Conservation (phyloP, 2,888 invertebrate genomes). For the Yponomeuta cagnagella region DNA sequence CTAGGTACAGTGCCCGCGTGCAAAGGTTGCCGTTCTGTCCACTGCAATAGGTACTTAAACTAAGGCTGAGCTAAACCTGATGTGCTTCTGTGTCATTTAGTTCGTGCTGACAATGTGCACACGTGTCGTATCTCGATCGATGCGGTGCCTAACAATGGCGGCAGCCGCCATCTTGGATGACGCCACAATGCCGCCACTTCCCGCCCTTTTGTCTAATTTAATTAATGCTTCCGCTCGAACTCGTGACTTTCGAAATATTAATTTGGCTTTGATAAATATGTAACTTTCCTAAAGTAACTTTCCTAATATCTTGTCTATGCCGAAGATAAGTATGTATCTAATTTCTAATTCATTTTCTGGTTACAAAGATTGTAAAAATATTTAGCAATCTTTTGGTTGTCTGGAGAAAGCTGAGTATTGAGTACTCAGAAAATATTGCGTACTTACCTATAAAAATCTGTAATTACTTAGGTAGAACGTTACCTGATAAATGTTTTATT, state of each 20-base stretch:
- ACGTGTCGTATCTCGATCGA: conserved; percentile 23
- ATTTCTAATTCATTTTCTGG: too few relatives aligned
- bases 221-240: conserved; percentile 25
- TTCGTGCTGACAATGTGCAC: neutral
- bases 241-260: neutral
- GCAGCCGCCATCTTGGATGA: conserved; percentile 14
- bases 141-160: conserved; percentile 19
- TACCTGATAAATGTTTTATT: too few relatives aligned
- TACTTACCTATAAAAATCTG: too few relatives aligned
- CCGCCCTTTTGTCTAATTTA: conserved; percentile 26
- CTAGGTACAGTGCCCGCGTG: too few relatives aligned
- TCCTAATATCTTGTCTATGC: too few relatives aligned
- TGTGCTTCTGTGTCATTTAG: neutral
- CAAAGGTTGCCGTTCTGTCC: too few relatives aligned
- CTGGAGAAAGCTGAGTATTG: too few relatives aligned
- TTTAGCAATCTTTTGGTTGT: too few relatives aligned
- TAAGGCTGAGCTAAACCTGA: neutral
- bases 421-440: too few relatives aligned
- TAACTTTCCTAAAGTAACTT: neutral
- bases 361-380: too few relatives aligned
- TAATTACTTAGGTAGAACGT: too few relatives aligned
- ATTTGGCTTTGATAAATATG: conserved; percentile 1
- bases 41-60: neutral
- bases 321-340: too few relatives aligned
- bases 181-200: conserved; percentile 14